Percentiles rank a stretch among this genome's conserved stretches.
Evolutionary conservation across 2,113 vertebrate genomes (phyloP).

Genomic region (Eulacestoma nigropectus): DNA sequence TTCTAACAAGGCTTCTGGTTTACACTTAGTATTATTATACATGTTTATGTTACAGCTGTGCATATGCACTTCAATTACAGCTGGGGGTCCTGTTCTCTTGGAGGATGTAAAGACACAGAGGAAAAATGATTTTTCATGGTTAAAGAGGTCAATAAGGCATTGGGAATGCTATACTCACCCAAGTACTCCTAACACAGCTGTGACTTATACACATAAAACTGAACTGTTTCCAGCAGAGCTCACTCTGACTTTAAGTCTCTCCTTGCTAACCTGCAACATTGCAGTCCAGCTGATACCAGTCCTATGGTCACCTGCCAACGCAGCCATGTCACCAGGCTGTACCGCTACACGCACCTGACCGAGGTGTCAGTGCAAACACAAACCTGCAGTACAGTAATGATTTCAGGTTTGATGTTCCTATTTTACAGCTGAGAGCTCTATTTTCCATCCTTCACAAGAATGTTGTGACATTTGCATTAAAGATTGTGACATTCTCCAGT

Average conservation of each 20-base stretch:
- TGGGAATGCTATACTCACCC: background rate
- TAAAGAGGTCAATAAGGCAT: background rate
- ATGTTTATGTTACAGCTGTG: background rate
- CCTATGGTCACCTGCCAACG: background rate
- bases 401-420: background rate
- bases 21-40: background rate
- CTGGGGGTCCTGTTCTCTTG: background rate
- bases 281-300: background rate
- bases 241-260: background rate
- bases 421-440: fast-evolving
- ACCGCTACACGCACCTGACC: fast-evolving
- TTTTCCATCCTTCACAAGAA: background rate
- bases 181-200: background rate
- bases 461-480: background rate
- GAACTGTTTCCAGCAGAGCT: background rate
- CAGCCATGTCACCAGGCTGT: background rate
- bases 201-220: background rate
- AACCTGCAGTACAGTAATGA: background rate
- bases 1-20: background rate
- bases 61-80: background rate
- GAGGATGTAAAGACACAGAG: background rate
- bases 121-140: background rate
- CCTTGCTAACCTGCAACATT: background rate
- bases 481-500: background rate
- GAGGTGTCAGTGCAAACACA: background rate